Conservation (phyloP, 2,113 vertebrate genomes). For the Hiodon tergisus region DNA sequence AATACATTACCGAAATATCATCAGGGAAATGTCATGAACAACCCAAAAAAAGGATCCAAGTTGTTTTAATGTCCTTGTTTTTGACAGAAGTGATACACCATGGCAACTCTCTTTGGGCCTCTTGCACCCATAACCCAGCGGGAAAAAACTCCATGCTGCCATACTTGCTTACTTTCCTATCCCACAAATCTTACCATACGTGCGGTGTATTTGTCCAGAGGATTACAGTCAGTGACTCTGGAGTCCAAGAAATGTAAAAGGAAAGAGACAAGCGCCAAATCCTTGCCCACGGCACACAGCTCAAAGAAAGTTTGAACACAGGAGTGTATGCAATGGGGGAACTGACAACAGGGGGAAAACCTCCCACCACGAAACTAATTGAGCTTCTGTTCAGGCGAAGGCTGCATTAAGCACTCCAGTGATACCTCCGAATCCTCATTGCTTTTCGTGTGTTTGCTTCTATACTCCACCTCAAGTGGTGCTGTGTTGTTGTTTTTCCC, state of each 20-base stretch:
- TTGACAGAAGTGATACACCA: not conserved
- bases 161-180: not conserved
- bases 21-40: not conserved
- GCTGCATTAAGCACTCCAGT: not conserved
- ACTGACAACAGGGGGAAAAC: not conserved
- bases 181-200: not conserved
- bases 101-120: not conserved
- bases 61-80: not conserved
- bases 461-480: too few species aligned
- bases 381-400: not conserved
- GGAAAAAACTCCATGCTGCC: too few species aligned
- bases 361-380: not conserved
- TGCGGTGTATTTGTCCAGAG: slow-evolving; percentile 9
- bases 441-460: not conserved
- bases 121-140: not conserved
- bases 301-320: not conserved
- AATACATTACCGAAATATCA: too few species aligned
- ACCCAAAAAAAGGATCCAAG: not conserved
- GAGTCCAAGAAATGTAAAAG: not conserved
- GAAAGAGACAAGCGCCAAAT: not conserved
- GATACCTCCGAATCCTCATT: not conserved
- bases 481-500: too few species aligned
- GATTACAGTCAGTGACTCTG: slow-evolving; percentile 7
- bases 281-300: not conserved
- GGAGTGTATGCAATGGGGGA: not conserved